Evolutionary conservation across 2,888 invertebrate genomes (phyloP), one percentile per base, ranked within the genome.

Genomic region (Cybosia mesomella): DNA sequence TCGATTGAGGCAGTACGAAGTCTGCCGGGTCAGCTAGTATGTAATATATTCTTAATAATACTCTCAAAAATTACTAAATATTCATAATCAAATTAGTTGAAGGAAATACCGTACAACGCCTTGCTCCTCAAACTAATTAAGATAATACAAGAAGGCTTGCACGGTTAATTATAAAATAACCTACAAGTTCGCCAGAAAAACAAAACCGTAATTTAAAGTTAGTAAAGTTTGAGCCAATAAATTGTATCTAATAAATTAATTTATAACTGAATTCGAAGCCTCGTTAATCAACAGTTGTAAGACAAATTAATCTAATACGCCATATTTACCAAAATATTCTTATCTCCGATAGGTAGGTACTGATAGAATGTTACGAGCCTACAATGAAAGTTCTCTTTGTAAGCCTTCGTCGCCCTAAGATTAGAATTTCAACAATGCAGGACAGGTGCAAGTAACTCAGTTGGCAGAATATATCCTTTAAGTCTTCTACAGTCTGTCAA

Each of bases 211-310:
- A 73, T 71, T 80, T 75, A 65, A 72, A 79, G 69, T 75, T 75
- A 69, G 64, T 43, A 54, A 73, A 73, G 66, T 78, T 54, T 73
- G 61, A 64, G 66, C 67, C 68, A 71, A 79, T 81, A 81, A 81
- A 77, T 81, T 77, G 73, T 69, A 70, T 67, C 61, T 73, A 74
- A 78, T 76, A 81, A 78, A 82, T 80, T 82, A 82, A 82, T 81
- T 81, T 80, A 75, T 78, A 78, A 75, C 81, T 75, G 72, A 65
- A 72, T 82, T 72, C 69, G 67, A 72, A 65, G 71, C 73, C 21
- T 73, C 80, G 78, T 81, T 80, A 75, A 81, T 81, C 76, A 80
- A 76, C 78, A 78, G 75, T 62, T 64, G 54, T 57, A 59, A 72
- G 68, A 61, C 54, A 69, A 67, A 69, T 73, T 71, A 75, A 80